A percentile compares a stretch with the other conserved stretches of the same genome.
phyloP scores from a whole-genome alignment of 2,113 vertebrate genomes.

The Myanophis thanlyinensis region DNA sequence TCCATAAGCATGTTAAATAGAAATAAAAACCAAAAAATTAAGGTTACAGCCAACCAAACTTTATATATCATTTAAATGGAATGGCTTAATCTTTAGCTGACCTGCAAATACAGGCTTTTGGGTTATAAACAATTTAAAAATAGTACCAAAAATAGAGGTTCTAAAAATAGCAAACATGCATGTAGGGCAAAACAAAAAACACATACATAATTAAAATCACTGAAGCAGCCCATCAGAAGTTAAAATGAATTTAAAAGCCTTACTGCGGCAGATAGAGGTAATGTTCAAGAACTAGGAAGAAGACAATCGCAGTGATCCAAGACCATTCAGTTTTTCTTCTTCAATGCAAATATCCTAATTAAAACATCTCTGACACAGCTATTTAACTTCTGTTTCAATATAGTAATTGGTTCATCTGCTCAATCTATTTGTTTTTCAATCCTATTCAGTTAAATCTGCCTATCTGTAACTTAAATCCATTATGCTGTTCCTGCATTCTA shows the following conservation, averaged over 20 bases:
- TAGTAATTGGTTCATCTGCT: not conserved
- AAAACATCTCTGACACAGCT: not conserved
- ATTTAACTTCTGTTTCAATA: not conserved
- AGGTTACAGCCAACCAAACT: not conserved
- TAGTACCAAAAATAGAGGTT: not conserved
- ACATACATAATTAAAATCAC: not conserved
- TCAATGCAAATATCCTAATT: not conserved
- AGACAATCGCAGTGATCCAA: not conserved
- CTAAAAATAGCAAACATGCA: not conserved
- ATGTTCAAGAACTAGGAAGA: not conserved
- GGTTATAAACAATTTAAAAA: not conserved
- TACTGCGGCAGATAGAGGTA: not conserved
- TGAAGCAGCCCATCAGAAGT: not conserved
- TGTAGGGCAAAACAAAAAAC: not conserved
- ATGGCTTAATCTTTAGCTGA: not conserved
- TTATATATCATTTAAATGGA: not conserved
- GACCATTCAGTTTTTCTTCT: not conserved
- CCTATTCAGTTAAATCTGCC: not conserved
- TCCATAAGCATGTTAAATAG: not conserved
- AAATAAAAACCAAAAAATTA: not conserved
- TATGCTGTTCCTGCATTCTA: not conserved
- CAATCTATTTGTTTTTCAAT: not conserved
- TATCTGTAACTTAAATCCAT: not conserved
- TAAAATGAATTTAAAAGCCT: not conserved
- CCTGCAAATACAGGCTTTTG: not conserved